Evolutionary conservation across 1,140 invertebrate genomes (phyloP).

Genomic region (Temnothorax longispinosus): DNA sequence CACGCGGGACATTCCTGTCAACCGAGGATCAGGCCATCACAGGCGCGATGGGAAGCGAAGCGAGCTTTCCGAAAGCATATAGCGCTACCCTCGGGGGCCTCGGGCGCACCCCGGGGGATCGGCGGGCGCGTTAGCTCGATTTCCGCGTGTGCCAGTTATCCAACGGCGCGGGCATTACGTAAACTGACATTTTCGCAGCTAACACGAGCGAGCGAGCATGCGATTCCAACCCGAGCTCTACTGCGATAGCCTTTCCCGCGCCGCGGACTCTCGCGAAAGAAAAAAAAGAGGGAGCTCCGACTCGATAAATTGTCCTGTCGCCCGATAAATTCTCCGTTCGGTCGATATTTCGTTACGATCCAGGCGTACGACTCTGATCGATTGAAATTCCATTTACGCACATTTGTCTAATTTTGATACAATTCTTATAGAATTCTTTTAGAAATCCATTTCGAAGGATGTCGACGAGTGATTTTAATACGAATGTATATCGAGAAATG

Average conservation of each 20-base stretch:
- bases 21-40: background rate
- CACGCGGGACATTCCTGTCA: conserved; percentile 40
- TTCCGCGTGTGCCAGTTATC: conserved; percentile 76
- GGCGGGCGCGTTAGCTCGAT: conserved; percentile 56
- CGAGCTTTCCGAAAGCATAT: background rate
- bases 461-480: background rate
- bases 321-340: background rate
- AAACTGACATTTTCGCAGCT: conserved; percentile 79
- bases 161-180: conserved; percentile 76
- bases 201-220: conserved; percentile 49
- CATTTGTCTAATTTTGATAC: background rate
- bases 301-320: background rate
- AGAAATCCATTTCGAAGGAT: background rate
- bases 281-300: background rate
- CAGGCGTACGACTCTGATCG: background rate
- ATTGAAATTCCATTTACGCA: background rate
- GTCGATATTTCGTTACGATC: background rate
- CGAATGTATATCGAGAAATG: background rate
- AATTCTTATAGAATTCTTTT: background rate
- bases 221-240: conserved; percentile 26
- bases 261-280: background rate
- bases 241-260: background rate
- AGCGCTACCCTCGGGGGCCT: conserved; percentile 63
- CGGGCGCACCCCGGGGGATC: conserved; percentile 66
- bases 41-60: background rate